Evolutionary conservation across 2,113 vertebrate genomes (phyloP).

Genomic region (Halcyon malimbica): DNA sequence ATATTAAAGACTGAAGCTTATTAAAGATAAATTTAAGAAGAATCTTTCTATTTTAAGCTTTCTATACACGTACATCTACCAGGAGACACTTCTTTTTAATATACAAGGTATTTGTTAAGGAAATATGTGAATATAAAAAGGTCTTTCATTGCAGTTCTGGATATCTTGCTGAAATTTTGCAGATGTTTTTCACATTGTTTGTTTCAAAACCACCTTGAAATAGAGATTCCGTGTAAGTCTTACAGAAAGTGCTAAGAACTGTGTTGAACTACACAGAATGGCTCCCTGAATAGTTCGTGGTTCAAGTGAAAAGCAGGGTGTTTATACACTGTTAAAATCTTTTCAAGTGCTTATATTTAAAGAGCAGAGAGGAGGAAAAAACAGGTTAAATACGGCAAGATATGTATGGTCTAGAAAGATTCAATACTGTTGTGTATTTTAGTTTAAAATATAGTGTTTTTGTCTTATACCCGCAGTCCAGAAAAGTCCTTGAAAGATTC

Average conservation of each 20-base stretch:
- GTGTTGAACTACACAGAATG: neutral
- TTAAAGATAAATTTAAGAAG: neutral
- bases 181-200: neutral
- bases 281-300: neutral
- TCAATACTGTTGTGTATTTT: neutral
- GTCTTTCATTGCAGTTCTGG: neutral
- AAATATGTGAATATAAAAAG: neutral
- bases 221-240: neutral
- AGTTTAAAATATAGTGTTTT: neutral
- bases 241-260: neutral
- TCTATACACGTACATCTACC: neutral
- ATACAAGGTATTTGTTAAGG: neutral
- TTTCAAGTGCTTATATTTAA: neutral
- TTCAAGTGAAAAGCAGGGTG: neutral
- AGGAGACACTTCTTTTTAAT: neutral
- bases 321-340: neutral
- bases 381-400: neutral
- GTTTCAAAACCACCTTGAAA: neutral
- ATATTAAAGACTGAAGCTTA: neutral
- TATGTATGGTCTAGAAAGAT: neutral
- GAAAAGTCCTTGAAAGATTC: slow-evolving; percentile 94
- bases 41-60: neutral
- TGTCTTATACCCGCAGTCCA: slow-evolving; percentile 77
- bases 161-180: neutral
- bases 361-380: neutral